phyloP scores from a whole-genome alignment of 2,113 vertebrate species.

The Nestor notabilis region DNA sequence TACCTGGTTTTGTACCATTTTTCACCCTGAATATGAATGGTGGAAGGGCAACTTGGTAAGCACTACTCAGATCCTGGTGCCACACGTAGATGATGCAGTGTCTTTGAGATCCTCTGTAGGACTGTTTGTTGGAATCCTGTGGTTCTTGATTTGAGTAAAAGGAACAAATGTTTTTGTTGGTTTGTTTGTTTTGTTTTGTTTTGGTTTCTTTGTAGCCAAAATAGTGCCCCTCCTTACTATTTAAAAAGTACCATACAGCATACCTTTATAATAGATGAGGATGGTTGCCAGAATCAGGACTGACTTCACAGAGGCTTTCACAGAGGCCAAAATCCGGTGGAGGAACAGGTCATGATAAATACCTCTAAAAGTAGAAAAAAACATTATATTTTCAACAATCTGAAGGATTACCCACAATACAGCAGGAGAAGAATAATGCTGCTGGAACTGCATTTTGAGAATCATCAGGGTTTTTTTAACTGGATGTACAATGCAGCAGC shows the following conservation, averaged over 20 bases:
- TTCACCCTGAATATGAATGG: not conserved
- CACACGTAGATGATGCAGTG: too few relatives aligned
- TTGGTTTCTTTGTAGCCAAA: not conserved
- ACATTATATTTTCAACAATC: not conserved
- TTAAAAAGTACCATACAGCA: not conserved
- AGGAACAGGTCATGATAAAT: not conserved
- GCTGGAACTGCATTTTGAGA: not conserved
- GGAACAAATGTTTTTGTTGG: not conserved
- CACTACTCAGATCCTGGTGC: too few relatives aligned
- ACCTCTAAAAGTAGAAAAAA: not conserved
- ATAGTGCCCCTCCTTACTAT: not conserved
- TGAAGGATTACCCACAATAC: not conserved
- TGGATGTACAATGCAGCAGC: not conserved
- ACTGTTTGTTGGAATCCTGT: accelerated
- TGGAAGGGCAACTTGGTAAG: not conserved
- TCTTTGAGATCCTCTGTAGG: not conserved
- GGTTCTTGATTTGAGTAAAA: not conserved
- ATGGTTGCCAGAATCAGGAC: not conserved
- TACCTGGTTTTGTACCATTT: not conserved
- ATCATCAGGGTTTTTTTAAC: not conserved
- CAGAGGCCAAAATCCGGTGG: not conserved
- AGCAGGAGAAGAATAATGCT: not conserved
- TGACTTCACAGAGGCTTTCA: not conserved
- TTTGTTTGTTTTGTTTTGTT: too few relatives aligned
- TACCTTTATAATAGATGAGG: not conserved